Evolutionary conservation across 2,888 invertebrate species (phyloP).

Genomic region (Calliopum simillimum): DNA sequence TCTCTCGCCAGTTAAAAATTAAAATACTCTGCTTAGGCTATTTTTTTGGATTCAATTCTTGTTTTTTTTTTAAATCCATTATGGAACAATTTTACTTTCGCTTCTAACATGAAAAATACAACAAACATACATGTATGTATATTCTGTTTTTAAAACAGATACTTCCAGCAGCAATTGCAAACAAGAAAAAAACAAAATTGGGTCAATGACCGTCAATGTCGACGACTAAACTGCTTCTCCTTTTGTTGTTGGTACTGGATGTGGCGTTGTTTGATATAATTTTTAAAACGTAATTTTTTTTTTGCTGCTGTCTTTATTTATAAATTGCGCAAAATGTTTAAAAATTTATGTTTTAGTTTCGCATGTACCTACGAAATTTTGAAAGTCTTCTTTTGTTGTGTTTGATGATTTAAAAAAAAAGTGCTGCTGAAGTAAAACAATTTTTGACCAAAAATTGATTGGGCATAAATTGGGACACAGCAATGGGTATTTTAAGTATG

Average conservation of each 20-base stretch:
- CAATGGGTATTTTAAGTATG: too few species aligned
- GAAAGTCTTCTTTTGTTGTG: too few species aligned
- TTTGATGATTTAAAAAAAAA: too few species aligned
- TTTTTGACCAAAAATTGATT: too few species aligned
- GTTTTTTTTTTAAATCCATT: neutral
- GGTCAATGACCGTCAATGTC: conserved; percentile 60
- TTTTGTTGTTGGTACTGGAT: conserved; percentile 7
- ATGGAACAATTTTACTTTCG: neutral
- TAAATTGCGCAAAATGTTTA: too few species aligned
- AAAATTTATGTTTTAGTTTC: too few species aligned
- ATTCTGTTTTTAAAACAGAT: neutral
- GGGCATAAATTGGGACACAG: too few species aligned
- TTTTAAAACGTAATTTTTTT: neutral
- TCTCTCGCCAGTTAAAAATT: too few species aligned
- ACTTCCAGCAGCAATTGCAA: neutral
- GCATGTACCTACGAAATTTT: too few species aligned
- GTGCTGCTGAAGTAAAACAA: too few species aligned
- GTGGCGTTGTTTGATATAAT: neutral
- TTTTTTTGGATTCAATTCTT: neutral
- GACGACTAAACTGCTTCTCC: conserved; percentile 29
- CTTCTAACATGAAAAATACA: neutral
- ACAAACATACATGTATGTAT: neutral
- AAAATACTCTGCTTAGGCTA: too few species aligned
- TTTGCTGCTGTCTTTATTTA: too few species aligned
- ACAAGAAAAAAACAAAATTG: conserved; percentile 54